Evolutionary conservation across 2,797 vertebrate species (phyloP), one percentile per base, ranked within the genome.

Genomic region (Pyrocephalus nanus): DNA sequence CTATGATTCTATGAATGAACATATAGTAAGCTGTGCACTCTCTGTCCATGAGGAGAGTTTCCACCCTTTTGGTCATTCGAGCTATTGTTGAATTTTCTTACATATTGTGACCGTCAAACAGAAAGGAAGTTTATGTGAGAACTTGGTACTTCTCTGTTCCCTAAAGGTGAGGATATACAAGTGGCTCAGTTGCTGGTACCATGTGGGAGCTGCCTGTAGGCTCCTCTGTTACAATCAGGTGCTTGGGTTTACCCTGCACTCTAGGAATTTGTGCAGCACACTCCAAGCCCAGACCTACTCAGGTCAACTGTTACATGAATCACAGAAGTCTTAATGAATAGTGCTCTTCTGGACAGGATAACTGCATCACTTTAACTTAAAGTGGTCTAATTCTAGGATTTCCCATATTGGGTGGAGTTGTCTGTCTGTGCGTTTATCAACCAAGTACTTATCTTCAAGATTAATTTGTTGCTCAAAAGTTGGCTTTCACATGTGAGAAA

Each of bases 121-220:
- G 69, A 36, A 50, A 47, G 25, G 20, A 69, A 12, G 9, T 34
- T 73, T 2, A 2, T 47, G 7, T 80, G 23, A 79, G 30, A 48
- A 2, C 20, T 58, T 36, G 32, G 11, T 88, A 48, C 43, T 66
- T 15, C 55, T 10, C 18, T 47, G 16, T 47, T 83, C 23, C 43
- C 3, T 54, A n/a, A 36, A 36, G 58, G 40, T 34, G 60, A 32
- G 55, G 65, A 40, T 27, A 7, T 0, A 0, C 11, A 9, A 12
- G 23, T 69, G 64, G 22, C 55, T 87, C 26, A 8, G 17, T 30
- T 4, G 1, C 17, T 50, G 34, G 6, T 62, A 27, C 16, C 32
- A 8, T 0, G 0, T 47, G 34, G 38, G 43, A 88, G 25, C 65
- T 85, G 43, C 42, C 47, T 66, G 47, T n/a, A 13, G 32, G 15